phyloP scores from a whole-genome alignment of 2,888 invertebrate species.

The Drosophila fulvimacula region DNA sequence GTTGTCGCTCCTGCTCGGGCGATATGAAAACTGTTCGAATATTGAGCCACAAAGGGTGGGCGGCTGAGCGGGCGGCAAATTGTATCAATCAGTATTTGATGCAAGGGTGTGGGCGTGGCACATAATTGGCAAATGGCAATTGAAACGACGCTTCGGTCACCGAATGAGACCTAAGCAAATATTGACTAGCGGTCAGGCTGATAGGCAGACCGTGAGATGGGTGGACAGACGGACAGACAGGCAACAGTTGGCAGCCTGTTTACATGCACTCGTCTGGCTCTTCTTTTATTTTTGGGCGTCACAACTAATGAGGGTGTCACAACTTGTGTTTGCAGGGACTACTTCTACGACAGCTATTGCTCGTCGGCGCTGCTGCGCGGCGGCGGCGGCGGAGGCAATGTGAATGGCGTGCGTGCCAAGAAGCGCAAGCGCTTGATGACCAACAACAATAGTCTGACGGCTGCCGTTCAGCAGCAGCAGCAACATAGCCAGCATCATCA shows the following conservation, averaged over 20 bases:
- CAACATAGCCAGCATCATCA: constrained; percentile 80
- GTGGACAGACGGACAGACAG: constrained; percentile 18
- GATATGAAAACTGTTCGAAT: constrained; percentile 60
- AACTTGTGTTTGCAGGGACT: constrained; percentile 85
- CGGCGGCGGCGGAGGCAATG: constrained; percentile 50
- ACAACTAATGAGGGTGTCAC: constrained; percentile 37
- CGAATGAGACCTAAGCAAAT: constrained; percentile 65
- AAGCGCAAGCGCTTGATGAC: constrained; percentile 85
- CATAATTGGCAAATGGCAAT: constrained; percentile 76
- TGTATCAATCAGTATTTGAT: constrained; percentile 68
- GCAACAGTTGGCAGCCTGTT: constrained; percentile 47
- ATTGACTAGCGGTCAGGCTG: constrained; percentile 53
- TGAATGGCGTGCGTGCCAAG: constrained; percentile 83
- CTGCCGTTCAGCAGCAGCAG: constrained; percentile 80
- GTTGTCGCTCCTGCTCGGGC: constrained; percentile 37
- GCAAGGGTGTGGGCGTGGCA: constrained; percentile 7
- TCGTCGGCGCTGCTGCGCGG: constrained; percentile 83
- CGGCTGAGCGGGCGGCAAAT: constrained; percentile 38
- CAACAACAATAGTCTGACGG: constrained; percentile 80
- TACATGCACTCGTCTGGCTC: not conserved
- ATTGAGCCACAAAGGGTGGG: constrained; percentile 67
- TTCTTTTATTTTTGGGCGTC: constrained; percentile 8
- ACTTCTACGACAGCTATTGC: constrained; percentile 87
- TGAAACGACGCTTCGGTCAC: constrained; percentile 40
- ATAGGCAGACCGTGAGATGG: not conserved